Evolutionary conservation across 2,113 vertebrate species (phyloP), one percentile per base, ranked within the genome.

Genomic region (Myotis brandtii): DNA sequence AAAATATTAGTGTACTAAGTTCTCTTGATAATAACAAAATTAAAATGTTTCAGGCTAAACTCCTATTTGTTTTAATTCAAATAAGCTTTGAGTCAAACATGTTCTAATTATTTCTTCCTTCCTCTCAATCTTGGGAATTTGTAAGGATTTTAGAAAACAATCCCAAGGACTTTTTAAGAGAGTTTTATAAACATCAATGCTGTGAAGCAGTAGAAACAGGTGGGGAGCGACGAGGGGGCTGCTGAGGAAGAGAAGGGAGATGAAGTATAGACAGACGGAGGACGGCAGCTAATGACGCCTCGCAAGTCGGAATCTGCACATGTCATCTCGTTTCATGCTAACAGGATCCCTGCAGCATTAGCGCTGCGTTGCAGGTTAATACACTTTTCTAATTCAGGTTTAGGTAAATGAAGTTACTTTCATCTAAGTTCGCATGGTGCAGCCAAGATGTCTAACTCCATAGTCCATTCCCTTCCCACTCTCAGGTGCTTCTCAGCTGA

Each of bases 21-120:
- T 69, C 25, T 93, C 16, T 18, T 62, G 92, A 96, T 56, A 43
- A 91, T 80, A 86, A 95, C 40, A 73, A 93, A 95, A 73, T 66
- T 85, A 52, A 81, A 93, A 64, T 25, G 37, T 95, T 80, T 80
- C 6, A 56, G 59, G 48, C 9, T 37, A 3, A 73, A 87, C 25
- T 21, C 81, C 0, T 37, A 77, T 91, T 89, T 94, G 40, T 48
- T 93, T 81, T 93, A 77, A 94, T 79, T 92, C 64, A 93, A 62
- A 3, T 62, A 48, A 66, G 20, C 79, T 88, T 90, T 92, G 59
- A 90, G 43, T 14, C 17, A 82, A 80, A 30, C 16, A 43, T 82
- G 17, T 89, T 48, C 40, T 54, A 92, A 81, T 64, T 73, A 79
- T 37, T 46, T 89, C 62, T 48, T 77, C 14, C 43, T 89, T 52